A percentile compares a stretch with the other conserved stretches of the same genome.
These are phyloP conservation scores for Periophthalmus magnuspinnatus DNA, from an alignment of 2,797 vertebrate genomes.

Conservation along the genomic window DNA sequence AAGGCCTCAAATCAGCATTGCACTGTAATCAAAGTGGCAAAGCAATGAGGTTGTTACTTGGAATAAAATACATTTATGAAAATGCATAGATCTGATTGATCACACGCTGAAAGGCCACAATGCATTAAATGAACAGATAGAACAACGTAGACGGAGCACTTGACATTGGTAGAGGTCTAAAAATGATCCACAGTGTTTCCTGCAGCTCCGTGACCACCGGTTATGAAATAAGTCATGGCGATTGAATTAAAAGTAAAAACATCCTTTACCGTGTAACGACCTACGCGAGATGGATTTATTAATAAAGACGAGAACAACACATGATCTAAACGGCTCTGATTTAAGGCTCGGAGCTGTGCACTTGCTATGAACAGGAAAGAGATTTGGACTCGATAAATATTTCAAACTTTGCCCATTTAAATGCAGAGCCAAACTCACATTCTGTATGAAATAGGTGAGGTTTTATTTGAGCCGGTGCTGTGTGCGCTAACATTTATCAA, in stretches of 20 bases:
- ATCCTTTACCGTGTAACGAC: neutral
- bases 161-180: slow-evolving; percentile 36
- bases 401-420: neutral
- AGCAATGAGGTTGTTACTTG: slow-evolving; percentile 71
- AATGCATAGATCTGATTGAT: slow-evolving; percentile 68
- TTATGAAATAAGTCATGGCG: neutral
- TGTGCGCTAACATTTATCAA: slow-evolving; percentile 1
- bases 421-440: neutral
- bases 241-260: slow-evolving; percentile 27
- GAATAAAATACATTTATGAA: slow-evolving; percentile 78
- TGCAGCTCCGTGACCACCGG: slow-evolving; percentile 23
- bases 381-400: neutral
- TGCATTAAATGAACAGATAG: slow-evolving; percentile 42
- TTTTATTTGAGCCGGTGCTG: neutral
- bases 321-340: neutral
- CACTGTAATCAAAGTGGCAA: slow-evolving; percentile 75
- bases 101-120: slow-evolving; percentile 50
- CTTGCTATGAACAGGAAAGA: neutral
- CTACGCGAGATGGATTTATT: neutral
- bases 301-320: neutral
- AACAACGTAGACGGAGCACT: slow-evolving; percentile 15
- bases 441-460: neutral
- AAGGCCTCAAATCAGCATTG: slow-evolving; percentile 74
- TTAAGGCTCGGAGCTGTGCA: neutral
- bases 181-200: slow-evolving; percentile 34